Evolutionary conservation across 1,140 invertebrate genomes (phyloP), one percentile per base, ranked within the genome.

Genomic region (Nomia melanderi): DNA sequence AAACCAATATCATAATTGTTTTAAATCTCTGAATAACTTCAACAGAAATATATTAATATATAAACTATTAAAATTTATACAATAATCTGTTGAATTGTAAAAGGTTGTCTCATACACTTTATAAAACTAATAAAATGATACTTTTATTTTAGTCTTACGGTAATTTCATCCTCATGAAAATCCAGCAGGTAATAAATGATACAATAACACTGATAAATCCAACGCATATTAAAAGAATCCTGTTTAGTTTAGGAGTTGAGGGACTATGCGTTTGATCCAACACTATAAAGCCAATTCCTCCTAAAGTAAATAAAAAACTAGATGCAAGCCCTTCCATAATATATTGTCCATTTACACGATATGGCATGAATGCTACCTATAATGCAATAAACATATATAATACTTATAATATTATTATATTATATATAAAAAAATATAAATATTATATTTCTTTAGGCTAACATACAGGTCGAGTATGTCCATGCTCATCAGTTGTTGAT

Each of bases 101-200:
- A n/a, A n/a, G n/a, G n/a, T n/a, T n/a, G n/a, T 44, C 41, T 20
- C 14, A 17, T 50, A 12, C 23, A 50, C 23, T 11, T 23, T n/a
- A 12, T 56, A n/a, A 12, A 25, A 62, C 39, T 25, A 44, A 54
- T 41, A 33, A 62, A 75, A 59, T 4, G 5, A 44, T 44, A 44
- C 20, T 44, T 0, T 44, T 5, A 44, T 44, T 44, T 44, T 14
- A 44, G 69, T 92, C 94, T 94, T 92, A 95, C 93, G 99, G 98
- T 78, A 99, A 90, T 93, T 99, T 99, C 96, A 99, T 99, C 87
- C 97, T 94, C 98, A 99, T 99, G 88, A 99, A 99, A 64, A 99
- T 96, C 95, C 98, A 98, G 78, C 98, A 99, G 62, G 98, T 98
- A 81, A 98, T 96, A 91, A 99, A 99, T 23, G 98, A 98, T 1